Base-by-base conservation (phyloP, 2,113 vertebrate genomes). In the Pavo muticus region DNA sequence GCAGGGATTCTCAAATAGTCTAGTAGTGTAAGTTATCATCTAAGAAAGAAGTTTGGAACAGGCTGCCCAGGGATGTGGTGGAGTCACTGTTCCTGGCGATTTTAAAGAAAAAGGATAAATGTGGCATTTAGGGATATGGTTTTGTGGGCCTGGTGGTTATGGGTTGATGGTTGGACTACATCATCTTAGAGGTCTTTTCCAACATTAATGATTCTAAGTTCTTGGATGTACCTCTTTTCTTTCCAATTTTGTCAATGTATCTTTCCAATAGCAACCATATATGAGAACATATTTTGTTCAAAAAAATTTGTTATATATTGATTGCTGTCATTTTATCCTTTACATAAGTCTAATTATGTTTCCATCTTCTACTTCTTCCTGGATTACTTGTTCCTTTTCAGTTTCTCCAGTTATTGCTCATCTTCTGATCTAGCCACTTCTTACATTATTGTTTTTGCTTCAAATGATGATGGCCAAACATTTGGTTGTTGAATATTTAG, bases 331-430 rank as follows among this genome's bases (percentile, higher is more conserved):
- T 67, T 68, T 59, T 64, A 32, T 87, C 10, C 16, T 80, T 88
- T 84, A 56, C 48, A 35, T 70, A 32, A 83, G 39, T 82, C 14
- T 72, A n/a, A 44, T 75, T 35, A 40, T 20, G 6, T 24, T 48
- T 95, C 76, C 60, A 10, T 57, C 2, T 11, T 77, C 63, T 75
- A 47, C 2, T 65, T 6, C 29, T 57, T 70, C 18, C 37, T 70
- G 40, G 23, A 29, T 61, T 87, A 40, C 21, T 39, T 0, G 0
- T 57, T 6, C 6, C 21, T 60, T 18, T 75, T 76, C 15, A 6
- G 30, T 69, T 76, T 35, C 29, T 85, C 4, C 18, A 12, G 15
- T 37, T 90, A 59, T 61, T 57, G 12, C 14, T 80, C 11, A 9
- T 65, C 19, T 40, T 64, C 18, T 72, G 72, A 52, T n/a, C 11